phyloP scores from a whole-genome alignment of 1,140 invertebrate genomes.

The Atta colombica region DNA sequence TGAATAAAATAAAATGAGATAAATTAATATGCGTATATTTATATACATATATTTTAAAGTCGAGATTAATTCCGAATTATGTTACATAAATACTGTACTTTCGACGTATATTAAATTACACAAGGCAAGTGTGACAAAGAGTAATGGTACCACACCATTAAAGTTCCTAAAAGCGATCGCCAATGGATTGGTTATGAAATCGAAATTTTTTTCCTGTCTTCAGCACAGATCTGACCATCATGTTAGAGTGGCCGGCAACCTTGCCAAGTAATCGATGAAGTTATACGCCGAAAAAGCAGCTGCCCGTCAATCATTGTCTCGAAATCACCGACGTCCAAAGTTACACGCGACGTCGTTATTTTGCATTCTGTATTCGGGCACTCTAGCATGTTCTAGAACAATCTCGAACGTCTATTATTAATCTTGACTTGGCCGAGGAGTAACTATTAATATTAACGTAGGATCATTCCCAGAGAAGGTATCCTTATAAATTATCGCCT shows the following conservation, averaged over 20 bases:
- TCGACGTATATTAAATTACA: constrained; percentile 40
- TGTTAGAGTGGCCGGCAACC: constrained; percentile 31
- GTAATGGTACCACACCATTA: not conserved
- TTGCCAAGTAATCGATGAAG: constrained; percentile 68
- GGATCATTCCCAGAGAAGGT: constrained; percentile 75
- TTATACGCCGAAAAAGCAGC: constrained; percentile 48
- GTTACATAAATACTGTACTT: constrained; percentile 1
- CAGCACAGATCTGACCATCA: not conserved
- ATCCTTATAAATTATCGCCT: constrained; percentile 80
- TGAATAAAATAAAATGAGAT: not conserved
- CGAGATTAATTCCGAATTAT: not conserved
- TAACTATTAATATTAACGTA: constrained; percentile 79
- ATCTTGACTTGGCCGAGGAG: constrained; percentile 76
- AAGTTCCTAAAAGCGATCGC: constrained; percentile 18
- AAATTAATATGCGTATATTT: not conserved
- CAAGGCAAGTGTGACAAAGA: constrained; percentile 39
- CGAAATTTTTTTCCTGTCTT: constrained; percentile 6
- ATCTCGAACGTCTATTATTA: constrained; percentile 75
- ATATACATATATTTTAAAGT: not conserved
- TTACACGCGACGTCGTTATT: constrained; percentile 60
- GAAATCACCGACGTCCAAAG: constrained; percentile 57
- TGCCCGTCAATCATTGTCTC: constrained; percentile 55
- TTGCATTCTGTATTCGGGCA: constrained; percentile 65
- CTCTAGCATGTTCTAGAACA: constrained; percentile 63
- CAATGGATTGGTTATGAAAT: constrained; percentile 35